Evolutionary conservation across 2,888 invertebrate genomes (phyloP), one percentile per base, ranked within the genome.

Genomic region (Drosophila parthenogenetica): DNA sequence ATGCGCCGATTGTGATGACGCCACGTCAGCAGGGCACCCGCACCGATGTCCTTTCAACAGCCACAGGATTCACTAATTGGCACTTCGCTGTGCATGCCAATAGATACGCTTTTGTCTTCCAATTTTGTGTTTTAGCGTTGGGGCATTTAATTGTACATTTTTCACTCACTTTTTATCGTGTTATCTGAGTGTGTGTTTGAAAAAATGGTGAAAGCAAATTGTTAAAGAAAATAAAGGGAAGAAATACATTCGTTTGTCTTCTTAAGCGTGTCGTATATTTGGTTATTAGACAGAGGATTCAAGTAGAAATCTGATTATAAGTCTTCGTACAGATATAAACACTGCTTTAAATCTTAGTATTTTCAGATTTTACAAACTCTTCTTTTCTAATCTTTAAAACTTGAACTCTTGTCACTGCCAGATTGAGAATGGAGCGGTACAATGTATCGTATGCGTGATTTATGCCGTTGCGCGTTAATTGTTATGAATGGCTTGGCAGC

Each of bases 81-180:
- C 81, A 81, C 35, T 70, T 59, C 79, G 70, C 54, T 71, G 66
- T 65, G 58, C 67, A 59, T 75, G 70, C 64, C 81, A 65, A 75
- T 72, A 60, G 71, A 76, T 53, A 74, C 58, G 66, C 29, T 10
- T 72, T 51, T 59, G 22, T 50, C 58, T 62, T 45, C 37, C 40
- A 10, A 16, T 42, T 45, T 42, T 29, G 49, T 40, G 54, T 17
- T 55, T 57, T 66, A 68, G 45, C 73, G 57, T 53, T 66, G 75
- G 63, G 67, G 69, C 74, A 73, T 73, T 75, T 79, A 83, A 83
- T 83, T 86, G 86, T 84, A 67, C 73, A 83, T 77, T 83, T 84
- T 62, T 62, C 68, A 22, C 5, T 22, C 22, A 5, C 5, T 2
- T 19, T 2, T 19, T 3, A 19, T 3, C 19, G 22, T 22, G 22